A percentile compares a stretch with the other conserved stretches of the same genome.
Evolutionary conservation across 2,113 vertebrate species (phyloP).

Genomic region (Carollia perspicillata): DNA sequence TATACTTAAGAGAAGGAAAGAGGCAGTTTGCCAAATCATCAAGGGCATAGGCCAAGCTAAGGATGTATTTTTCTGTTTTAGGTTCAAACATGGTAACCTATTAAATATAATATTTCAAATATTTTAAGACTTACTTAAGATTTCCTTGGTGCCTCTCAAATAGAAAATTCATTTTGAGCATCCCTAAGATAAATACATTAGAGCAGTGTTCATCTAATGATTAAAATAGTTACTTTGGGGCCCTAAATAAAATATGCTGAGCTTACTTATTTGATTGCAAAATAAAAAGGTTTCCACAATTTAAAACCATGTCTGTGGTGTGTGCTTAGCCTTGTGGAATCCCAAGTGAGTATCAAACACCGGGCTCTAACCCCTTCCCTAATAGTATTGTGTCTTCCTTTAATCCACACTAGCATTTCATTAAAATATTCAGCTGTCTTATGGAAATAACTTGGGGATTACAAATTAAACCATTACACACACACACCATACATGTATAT

Average conservation of each 20-base stretch:
- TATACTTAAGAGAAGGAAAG: neutral
- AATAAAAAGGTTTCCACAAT: neutral
- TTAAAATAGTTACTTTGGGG: neutral
- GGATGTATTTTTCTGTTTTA: neutral
- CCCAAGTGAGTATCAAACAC: neutral
- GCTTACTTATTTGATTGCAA: neutral
- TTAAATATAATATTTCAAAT: neutral
- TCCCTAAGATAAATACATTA: conserved; percentile 11
- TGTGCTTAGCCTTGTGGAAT: neutral
- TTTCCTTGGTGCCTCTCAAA: conserved; percentile 9
- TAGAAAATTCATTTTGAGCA: conserved; percentile 40
- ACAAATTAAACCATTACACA: neutral
- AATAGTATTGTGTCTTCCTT: neutral
- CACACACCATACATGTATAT: no score
- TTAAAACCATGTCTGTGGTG: neutral
- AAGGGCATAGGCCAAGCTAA: neutral
- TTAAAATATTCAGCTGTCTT: neutral
- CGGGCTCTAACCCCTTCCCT: neutral
- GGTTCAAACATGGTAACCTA: neutral
- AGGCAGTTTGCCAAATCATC: neutral
- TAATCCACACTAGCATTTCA: neutral
- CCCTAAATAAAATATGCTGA: conserved; percentile 12
- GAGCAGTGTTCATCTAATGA: neutral
- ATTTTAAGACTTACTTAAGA: conserved; percentile 3
- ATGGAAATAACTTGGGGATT: neutral